A percentile compares a stretch with the other conserved stretches of the same genome.
Evolutionary conservation across 2,113 vertebrate genomes (phyloP).

Genomic region (Paraplagusia blochii): DNA sequence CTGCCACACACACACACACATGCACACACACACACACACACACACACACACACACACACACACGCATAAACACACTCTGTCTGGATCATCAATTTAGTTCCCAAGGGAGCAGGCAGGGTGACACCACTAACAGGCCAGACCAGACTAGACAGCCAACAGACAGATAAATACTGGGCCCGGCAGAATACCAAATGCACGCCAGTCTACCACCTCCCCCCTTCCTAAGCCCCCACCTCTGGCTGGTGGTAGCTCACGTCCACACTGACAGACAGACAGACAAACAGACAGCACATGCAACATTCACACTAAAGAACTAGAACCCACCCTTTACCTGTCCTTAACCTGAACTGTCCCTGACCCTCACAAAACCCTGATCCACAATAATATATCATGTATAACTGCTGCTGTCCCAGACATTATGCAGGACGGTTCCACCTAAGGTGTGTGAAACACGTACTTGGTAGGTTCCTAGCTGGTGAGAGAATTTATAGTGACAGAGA

Average conservation of each 20-base stretch:
- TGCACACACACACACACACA: constrained; percentile 27
- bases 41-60: constrained; percentile 29
- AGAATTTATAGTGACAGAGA: neutral
- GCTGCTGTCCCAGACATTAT: neutral
- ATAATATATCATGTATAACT: neutral
- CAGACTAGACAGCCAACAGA: constrained; percentile 75
- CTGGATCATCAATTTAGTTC: constrained; percentile 69
- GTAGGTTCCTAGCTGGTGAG: neutral
- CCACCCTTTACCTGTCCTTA: neutral
- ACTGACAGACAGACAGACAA: constrained; percentile 5
- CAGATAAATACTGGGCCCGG: constrained; percentile 74
- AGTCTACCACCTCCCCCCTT: constrained; percentile 50
- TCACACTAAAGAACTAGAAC: neutral
- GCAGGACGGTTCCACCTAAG: neutral
- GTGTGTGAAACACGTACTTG: neutral
- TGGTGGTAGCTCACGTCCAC: constrained; percentile 34
- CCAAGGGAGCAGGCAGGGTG: constrained; percentile 64
- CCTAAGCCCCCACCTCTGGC: constrained; percentile 29
- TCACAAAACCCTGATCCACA: neutral
- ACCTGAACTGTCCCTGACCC: neutral
- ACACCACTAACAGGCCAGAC: constrained; percentile 71
- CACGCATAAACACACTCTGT: constrained; percentile 43
- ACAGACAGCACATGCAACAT: neutral
- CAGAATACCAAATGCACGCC: constrained; percentile 75
- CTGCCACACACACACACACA: constrained; percentile 21